Percentiles rank a stretch among this genome's conserved stretches.
Evolutionary conservation across 2,113 vertebrate species (phyloP).

Genomic region (Ageneiosus marmoratus): DNA sequence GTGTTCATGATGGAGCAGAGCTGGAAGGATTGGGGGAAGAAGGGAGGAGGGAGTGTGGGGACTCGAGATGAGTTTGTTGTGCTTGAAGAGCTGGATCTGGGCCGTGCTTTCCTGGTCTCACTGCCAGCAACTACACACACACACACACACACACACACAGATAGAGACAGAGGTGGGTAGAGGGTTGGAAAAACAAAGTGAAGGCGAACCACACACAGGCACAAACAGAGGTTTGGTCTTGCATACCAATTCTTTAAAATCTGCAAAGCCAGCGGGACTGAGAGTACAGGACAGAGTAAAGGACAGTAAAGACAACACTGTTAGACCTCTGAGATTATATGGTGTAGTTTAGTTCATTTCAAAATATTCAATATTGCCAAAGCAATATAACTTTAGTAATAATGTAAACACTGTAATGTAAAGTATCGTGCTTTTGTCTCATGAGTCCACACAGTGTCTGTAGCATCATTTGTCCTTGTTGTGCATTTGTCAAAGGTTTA

Average conservation of each 20-base stretch:
- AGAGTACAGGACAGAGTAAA: neutral
- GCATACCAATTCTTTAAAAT: constrained; percentile 21
- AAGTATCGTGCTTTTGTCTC: neutral
- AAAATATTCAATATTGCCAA: too few species aligned
- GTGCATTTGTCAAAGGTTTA: neutral
- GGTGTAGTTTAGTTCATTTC: too few species aligned
- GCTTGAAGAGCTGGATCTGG: constrained; percentile 42
- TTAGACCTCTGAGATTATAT: neutral
- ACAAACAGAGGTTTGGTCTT: constrained; percentile 12
- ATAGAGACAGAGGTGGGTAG: constrained; percentile 34
- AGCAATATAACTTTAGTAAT: too few species aligned
- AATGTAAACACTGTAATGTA: too few species aligned
- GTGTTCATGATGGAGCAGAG: neutral
- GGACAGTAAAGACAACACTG: neutral
- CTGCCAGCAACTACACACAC: constrained; percentile 31
- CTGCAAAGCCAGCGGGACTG: neutral
- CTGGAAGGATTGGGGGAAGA: neutral
- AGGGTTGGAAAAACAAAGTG: constrained; percentile 17
- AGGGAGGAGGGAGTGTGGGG: neutral
- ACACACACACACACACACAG: constrained; percentile 24
- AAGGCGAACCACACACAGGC: constrained; percentile 29
- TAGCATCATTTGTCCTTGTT: neutral
- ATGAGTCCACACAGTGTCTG: neutral
- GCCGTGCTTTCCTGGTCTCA: constrained; percentile 38
- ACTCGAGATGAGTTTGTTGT: constrained; percentile 37